phyloP scores from a whole-genome alignment of 1,140 invertebrate species.

The Drosophila pachea region DNA sequence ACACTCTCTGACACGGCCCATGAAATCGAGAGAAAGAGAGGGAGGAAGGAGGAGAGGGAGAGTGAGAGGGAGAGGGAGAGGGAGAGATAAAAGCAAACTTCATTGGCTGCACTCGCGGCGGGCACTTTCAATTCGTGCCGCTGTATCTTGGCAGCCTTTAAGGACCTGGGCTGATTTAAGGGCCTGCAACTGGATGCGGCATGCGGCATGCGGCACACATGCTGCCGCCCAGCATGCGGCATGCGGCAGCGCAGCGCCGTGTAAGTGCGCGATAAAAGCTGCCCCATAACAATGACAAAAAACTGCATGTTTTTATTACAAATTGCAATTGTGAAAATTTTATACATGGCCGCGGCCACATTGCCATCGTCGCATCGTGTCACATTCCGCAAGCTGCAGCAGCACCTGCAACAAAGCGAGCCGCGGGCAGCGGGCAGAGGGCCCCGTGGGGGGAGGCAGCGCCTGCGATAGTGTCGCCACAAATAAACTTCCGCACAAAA shows the following conservation, averaged over 20 bases:
- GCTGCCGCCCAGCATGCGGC: constrained; percentile 12
- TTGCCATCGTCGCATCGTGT: constrained; percentile 55
- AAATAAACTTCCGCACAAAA: constrained; percentile 76
- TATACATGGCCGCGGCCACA: constrained; percentile 70
- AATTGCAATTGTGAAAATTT: constrained; percentile 78
- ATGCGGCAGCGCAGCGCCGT: constrained; percentile 31
- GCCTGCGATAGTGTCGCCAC: constrained; percentile 67
- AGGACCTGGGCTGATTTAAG: constrained; percentile 22
- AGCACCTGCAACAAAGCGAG: constrained; percentile 35
- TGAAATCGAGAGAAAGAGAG: constrained; percentile 60
- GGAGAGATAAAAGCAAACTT: background rate
- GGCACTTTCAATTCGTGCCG: too few relatives aligned
- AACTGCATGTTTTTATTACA: constrained; percentile 77
- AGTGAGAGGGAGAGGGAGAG: too few relatives aligned
- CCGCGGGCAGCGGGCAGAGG: too few relatives aligned
- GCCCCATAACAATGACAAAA: constrained; percentile 71
- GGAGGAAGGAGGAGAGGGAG: too few relatives aligned
- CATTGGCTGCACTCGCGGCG: background rate
- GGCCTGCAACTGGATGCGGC: constrained; percentile 7
- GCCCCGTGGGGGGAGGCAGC: too few relatives aligned
- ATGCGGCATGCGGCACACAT: background rate
- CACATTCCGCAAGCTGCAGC: constrained; percentile 54
- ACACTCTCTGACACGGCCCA: constrained; percentile 50
- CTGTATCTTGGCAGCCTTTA: too few relatives aligned
- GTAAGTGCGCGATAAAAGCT: constrained; percentile 50